Evolutionary conservation across 2,797 vertebrate species (phyloP).

Genomic region (Sebastes flavidus): DNA sequence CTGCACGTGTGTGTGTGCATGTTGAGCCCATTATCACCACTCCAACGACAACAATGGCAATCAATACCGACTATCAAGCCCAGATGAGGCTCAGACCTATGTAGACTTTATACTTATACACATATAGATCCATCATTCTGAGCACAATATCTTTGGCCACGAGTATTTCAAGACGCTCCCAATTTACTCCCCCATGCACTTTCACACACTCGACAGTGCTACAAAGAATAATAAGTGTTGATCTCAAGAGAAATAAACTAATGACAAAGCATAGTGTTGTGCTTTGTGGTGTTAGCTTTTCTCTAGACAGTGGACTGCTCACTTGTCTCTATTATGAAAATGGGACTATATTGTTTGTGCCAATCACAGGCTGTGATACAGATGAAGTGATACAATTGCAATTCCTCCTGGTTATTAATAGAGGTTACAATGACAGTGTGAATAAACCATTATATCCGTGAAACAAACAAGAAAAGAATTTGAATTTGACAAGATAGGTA

Average conservation of each 20-base stretch:
- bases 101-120: neutral
- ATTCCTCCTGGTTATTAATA: neutral
- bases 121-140: neutral
- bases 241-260: neutral
- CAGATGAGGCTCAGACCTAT: neutral
- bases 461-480: neutral
- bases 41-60: conserved; percentile 25
- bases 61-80: conserved; percentile 20
- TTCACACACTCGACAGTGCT: neutral
- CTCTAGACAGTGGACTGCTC: neutral
- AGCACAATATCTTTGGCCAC: neutral
- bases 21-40: conserved; percentile 26
- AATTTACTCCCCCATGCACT: neutral
- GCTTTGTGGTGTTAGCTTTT: neutral
- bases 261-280: neutral
- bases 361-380: neutral
- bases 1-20: conserved; percentile 12
- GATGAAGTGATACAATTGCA: neutral
- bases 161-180: neutral
- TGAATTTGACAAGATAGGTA: neutral
- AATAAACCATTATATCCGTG: neutral
- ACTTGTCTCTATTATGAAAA: neutral
- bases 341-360: neutral
- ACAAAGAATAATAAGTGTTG: neutral
- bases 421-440: neutral